Conservation (phyloP, 2,888 invertebrate species). For the Polylopha cassiicola region DNA sequence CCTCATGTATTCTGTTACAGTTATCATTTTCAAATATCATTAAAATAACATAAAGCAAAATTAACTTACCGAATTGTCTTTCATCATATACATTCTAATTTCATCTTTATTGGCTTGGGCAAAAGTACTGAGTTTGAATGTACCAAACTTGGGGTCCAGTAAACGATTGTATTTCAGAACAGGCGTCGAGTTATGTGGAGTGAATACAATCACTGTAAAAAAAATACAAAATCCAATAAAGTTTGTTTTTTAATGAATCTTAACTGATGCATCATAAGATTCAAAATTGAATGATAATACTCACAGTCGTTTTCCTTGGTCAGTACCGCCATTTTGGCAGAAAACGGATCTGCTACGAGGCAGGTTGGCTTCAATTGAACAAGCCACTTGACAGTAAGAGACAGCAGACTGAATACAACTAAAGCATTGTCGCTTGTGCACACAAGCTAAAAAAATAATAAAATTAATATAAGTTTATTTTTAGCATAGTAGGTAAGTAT, state of each 20-base stretch:
- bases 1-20: too few species aligned
- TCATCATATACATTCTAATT: constrained; percentile 57
- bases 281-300: constrained; percentile 28
- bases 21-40: neutral
- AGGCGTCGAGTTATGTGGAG: constrained; percentile 57
- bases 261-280: neutral
- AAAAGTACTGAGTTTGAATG: constrained; percentile 61
- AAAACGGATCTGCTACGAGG: constrained; percentile 76
- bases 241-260: neutral
- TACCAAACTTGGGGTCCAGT: constrained; percentile 49
- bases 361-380: constrained; percentile 66
- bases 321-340: constrained; percentile 82
- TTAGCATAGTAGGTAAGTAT: too few species aligned
- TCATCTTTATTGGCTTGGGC: constrained; percentile 43
- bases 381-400: constrained; percentile 82
- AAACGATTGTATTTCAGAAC: constrained; percentile 47
- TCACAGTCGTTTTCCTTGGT: constrained; percentile 80
- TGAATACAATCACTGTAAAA: constrained; percentile 67
- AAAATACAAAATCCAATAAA: constrained; percentile 12
- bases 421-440: constrained; percentile 76
- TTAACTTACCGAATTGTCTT: constrained; percentile 63
- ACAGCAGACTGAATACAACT: constrained; percentile 84
- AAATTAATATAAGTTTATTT: too few species aligned
- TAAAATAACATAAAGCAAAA: neutral
- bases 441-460: constrained; percentile 49